phyloP scores from a whole-genome alignment of 2,113 vertebrate species.

The Sinocyclocheilus maitianheensis region DNA sequence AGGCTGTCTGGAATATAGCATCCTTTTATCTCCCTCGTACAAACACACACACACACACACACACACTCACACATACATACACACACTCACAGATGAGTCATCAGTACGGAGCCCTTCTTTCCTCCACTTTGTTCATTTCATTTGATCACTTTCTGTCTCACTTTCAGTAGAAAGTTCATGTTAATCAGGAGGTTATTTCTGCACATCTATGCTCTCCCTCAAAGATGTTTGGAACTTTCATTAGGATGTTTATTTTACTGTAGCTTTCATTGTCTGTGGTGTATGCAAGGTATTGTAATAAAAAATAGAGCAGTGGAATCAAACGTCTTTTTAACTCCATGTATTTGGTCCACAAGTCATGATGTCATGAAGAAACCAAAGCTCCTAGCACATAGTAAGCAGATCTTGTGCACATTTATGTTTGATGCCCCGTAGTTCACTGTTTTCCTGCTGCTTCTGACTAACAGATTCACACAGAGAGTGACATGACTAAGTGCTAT shows the following conservation, averaged over 20 bases:
- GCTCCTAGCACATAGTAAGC: neutral
- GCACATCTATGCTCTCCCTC: neutral
- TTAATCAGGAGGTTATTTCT: slow-evolving; percentile 13
- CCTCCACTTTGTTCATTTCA: slow-evolving; percentile 39
- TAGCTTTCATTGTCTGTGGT: neutral
- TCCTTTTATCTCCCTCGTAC: slow-evolving; percentile 35
- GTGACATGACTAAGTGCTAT: neutral
- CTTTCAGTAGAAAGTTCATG: neutral
- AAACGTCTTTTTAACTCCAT: slow-evolving; percentile 6
- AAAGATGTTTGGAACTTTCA: neutral
- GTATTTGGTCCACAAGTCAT: slow-evolving; percentile 1
- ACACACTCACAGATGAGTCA: slow-evolving; percentile 44
- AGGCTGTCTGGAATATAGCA: slow-evolving; percentile 46
- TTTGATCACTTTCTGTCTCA: slow-evolving; percentile 36
- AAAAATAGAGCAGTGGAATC: neutral
- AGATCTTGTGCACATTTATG: neutral
- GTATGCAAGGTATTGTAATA: neutral
- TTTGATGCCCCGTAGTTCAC: neutral
- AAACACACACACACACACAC: slow-evolving; percentile 39
- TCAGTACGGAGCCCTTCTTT: slow-evolving; percentile 56
- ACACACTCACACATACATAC: neutral
- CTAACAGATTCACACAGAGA: neutral
- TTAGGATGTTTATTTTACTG: slow-evolving; percentile 2
- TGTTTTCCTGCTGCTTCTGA: neutral
- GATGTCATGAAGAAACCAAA: neutral